Evolutionary conservation across 2,113 vertebrate species (phyloP), one percentile per base, ranked within the genome.

Genomic region (Chaetodon trifascialis): DNA sequence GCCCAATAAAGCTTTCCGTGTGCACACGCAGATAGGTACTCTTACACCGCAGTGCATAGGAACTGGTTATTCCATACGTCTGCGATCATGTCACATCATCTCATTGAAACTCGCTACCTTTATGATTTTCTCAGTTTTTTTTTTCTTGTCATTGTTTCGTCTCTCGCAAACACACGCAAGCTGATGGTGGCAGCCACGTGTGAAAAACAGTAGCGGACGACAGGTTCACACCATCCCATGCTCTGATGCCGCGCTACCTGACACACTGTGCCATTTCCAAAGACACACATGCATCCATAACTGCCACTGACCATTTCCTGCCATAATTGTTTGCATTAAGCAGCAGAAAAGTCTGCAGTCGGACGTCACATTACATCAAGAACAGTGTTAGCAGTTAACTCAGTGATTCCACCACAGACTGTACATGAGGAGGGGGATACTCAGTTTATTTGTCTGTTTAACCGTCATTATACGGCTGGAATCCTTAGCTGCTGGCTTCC

Each of bases 131-230:
- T 34, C 8, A 30, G 30, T 30, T 30, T 30, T 10, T 82, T 46
- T 49, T 34, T 11, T n/a, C 19, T 47, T 44, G 64, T 42, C 42
- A 4, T 65, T 17, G 23, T 56, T 34, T 21, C 4, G 40, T 73
- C 23, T 76, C 44, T 59, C 78, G 64, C 72, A 74, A 0, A 54
- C 17, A 66, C 51, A 67, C 10, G 30, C 71, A 19, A 68, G 81
- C 68, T 88, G 58, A 91, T 47, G 68, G 10, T 70, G 68, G 65
- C 81, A 85, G 49, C 12, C n/a, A 71, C 49, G 58, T 52, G 79
- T 79, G 47, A 90, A 84, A 54, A 79, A 80, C 67, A 76, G 55
- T 34, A 74, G 23, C 44, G 47, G 19, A 44, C 73, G 55, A 12
- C 56, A 69, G 62, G 54, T 74, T 70, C 59, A 77, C 75, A 89